Evolutionary conservation across 2,113 vertebrate species (phyloP).

Genomic region (Periophthalmodon schlosseri): DNA sequence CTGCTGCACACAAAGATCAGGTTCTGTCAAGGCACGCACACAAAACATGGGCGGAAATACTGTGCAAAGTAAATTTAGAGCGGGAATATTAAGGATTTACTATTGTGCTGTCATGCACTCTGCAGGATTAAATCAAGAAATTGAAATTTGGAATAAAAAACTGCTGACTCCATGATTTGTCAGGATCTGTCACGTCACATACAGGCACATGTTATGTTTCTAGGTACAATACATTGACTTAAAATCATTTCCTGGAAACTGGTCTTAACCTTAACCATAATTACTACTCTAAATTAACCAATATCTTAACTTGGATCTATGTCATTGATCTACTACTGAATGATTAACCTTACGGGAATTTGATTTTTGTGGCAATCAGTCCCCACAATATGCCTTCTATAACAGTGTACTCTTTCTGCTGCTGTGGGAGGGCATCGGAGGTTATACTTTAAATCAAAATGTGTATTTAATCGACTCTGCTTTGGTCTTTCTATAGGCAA

Average conservation of each 20-base stretch:
- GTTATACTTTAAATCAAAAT: too few relatives aligned
- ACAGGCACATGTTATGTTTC: background rate
- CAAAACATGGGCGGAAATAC: slow-evolving; percentile 22
- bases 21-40: slow-evolving; percentile 54
- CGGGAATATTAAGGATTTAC: slow-evolving; percentile 5
- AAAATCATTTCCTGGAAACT: too few relatives aligned
- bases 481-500: background rate
- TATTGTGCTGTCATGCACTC: background rate
- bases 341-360: too few relatives aligned
- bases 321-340: too few relatives aligned
- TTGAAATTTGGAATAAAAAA: background rate
- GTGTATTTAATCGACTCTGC: background rate
- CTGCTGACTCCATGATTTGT: background rate
- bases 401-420: too few relatives aligned
- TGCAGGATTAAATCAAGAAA: background rate
- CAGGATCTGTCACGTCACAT: background rate
- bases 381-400: too few relatives aligned
- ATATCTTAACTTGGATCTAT: too few relatives aligned
- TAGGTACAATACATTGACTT: too few relatives aligned
- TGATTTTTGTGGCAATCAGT: too few relatives aligned
- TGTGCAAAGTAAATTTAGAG: slow-evolving; percentile 9
- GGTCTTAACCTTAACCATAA: too few relatives aligned
- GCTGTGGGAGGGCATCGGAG: too few relatives aligned
- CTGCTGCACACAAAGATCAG: slow-evolving; percentile 51
- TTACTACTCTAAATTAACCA: too few relatives aligned